phyloP scores from a whole-genome alignment of 2,113 vertebrate species.

The Lathamus discolor region DNA sequence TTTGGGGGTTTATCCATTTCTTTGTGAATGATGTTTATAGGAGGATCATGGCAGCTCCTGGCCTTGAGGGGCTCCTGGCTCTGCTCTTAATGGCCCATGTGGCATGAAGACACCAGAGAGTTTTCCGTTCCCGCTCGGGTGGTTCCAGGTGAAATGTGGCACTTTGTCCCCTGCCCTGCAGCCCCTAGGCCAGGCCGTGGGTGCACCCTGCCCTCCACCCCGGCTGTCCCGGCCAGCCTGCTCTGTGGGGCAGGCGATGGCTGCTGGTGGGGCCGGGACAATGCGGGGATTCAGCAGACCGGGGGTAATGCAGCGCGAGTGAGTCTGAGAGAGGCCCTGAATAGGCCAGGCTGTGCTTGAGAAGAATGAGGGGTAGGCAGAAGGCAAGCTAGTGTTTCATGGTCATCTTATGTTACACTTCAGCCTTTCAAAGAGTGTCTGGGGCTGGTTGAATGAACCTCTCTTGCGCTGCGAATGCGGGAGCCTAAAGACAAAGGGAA shows the following conservation, averaged over 20 bases:
- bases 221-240: not conserved
- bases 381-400: slow-evolving; percentile 73
- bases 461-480: slow-evolving; percentile 66
- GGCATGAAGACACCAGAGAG: accelerated
- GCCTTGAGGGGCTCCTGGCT: not conserved
- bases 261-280: not conserved
- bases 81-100: accelerated
- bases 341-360: slow-evolving; percentile 59
- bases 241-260: not conserved
- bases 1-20: not conserved
- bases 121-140: accelerated
- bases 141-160: not conserved
- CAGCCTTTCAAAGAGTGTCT: slow-evolving; percentile 79
- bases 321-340: slow-evolving; percentile 56
- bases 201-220: accelerated
- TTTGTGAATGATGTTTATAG: not conserved
- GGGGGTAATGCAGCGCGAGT: slow-evolving; percentile 43
- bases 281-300: slow-evolving; percentile 57
- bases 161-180: not conserved
- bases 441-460: slow-evolving; percentile 72
- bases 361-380: slow-evolving; percentile 68
- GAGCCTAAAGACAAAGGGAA: slow-evolving; percentile 74
- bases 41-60: not conserved
- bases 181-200: accelerated
- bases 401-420: slow-evolving; percentile 77